Evolutionary conservation across 2,797 vertebrate genomes (phyloP), one percentile per base, ranked within the genome.

Genomic region (Oreortyx pictus): DNA sequence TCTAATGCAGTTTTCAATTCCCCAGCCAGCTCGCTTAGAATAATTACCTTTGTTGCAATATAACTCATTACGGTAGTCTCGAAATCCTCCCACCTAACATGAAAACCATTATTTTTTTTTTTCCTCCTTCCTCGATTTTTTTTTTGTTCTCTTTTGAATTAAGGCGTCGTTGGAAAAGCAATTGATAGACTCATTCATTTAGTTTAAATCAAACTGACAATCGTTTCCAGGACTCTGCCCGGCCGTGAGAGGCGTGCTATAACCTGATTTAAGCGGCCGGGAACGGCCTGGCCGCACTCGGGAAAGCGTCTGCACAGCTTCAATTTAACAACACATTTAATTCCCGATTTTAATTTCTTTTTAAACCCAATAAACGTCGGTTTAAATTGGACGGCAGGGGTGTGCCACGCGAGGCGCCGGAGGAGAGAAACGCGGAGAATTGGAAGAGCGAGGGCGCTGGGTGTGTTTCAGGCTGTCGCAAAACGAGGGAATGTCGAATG

Each of bases 391-490:
- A 14, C 5, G 8, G 41, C 10, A 3, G 24, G 37, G 23, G 6
- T 39, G 27, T 27, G 31, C 6, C 11, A 1, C 0, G 18, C 1
- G 6, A 15, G 47, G 66, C 4, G 71, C 31, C 0, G 2, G 71
- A 14, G 65, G 33, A 74, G 39, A 24, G n/a, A 27, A 35, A 39
- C 0, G 22, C 0, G 6, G 25, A 5, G 52, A 57, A 33, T 22
- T 22, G 54, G 22, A 22, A 20, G 31, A 23, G 20, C 1, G 27
- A n/a, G 4, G 4, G 49, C 25, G 29, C 11, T 2, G 29, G 23
- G 50, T 1, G 23, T 2, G 11, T 37, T 56, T 25, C 2, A 3
- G 43, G 61, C 43, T 24, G 19, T 7, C 3, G 37, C 27, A 14
- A 47, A 68, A 37, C 1, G 8, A 29, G 62, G 43, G n/a, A 3